Evolutionary conservation across 37 sponge, comb jelly and placozoan species (phyloP).

Genomic region (Theonella swinhoei): DNA sequence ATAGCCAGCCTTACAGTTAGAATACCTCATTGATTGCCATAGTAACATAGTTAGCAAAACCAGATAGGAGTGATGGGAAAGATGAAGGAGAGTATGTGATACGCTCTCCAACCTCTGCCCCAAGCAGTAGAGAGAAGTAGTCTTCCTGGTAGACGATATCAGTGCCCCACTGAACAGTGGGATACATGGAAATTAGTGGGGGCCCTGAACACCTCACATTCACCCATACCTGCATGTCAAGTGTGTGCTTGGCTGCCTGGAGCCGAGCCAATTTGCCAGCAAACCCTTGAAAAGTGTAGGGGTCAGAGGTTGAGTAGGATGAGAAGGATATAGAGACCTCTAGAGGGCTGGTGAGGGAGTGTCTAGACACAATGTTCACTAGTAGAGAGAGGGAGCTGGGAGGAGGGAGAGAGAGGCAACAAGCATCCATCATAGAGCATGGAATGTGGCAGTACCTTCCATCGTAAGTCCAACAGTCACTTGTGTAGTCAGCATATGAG

Average conservation of each 20-base stretch:
- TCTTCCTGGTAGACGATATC: conserved; percentile 66
- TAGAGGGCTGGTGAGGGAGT: conserved; percentile 6
- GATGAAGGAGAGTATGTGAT: conserved; percentile 51
- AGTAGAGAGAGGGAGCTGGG: conserved; percentile 35
- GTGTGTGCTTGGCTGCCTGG: conserved; percentile 32
- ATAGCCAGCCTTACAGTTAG: too few species aligned
- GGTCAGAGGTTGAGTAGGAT: conserved; percentile 8
- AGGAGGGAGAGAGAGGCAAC: background rate
- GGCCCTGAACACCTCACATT: background rate
- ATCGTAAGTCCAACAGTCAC: conserved; percentile 72
- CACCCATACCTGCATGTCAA: background rate
- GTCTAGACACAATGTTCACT: conserved; percentile 18
- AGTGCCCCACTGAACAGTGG: conserved; percentile 38
- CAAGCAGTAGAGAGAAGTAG: conserved; percentile 59
- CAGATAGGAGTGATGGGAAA: background rate
- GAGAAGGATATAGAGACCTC: conserved; percentile 14
- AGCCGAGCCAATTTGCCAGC: conserved; percentile 33
- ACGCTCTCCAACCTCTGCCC: conserved; percentile 50
- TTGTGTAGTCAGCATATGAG: conserved; percentile 17
- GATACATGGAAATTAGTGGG: background rate
- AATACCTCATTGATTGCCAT: conserved; percentile 4
- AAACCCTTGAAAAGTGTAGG: conserved; percentile 25
- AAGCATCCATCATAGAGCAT: background rate
- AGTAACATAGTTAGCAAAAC: background rate
- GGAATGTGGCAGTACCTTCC: conserved; percentile 36